Conservation (phyloP, 92 coral and sea anemone genomes). For the Zoanthus gigantus region DNA sequence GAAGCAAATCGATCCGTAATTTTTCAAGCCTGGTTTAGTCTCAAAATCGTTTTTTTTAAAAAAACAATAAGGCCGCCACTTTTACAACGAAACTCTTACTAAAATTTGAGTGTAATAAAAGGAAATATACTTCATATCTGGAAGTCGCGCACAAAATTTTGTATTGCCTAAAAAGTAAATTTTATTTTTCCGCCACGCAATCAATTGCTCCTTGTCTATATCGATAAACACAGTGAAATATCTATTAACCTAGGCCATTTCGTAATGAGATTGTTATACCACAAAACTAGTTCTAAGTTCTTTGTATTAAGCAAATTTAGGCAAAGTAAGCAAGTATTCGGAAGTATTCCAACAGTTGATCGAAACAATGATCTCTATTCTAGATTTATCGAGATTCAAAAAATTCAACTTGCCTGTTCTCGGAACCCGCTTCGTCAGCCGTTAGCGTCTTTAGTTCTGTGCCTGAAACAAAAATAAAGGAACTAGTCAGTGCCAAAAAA, state of each 20-base stretch:
- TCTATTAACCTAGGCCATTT: background rate
- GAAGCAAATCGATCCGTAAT: conserved; percentile 16
- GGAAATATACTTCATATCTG: background rate
- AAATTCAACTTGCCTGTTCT: conserved; percentile 15
- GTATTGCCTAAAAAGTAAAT: background rate
- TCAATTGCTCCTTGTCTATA: background rate
- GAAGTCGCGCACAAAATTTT: background rate
- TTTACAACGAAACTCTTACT: background rate
- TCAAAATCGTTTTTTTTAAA: background rate
- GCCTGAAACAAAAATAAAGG: background rate
- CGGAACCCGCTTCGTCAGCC: conserved; percentile 26
- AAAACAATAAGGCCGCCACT: background rate
- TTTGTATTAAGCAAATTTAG: background rate
- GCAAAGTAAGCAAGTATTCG: background rate
- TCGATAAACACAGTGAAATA: background rate
- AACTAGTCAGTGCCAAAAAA: background rate
- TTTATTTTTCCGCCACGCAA: conserved; percentile 19
- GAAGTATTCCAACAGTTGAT: conserved; percentile 3
- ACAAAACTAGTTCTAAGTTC: background rate
- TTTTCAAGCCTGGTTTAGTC: background rate
- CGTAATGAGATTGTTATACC: background rate
- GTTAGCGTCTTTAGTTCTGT: conserved; percentile 33
- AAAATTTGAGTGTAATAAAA: background rate
- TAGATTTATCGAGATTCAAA: background rate
- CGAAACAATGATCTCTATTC: background rate